Conservation (phyloP, 2,797 vertebrate species). For the Gastrophryne carolinensis region DNA sequence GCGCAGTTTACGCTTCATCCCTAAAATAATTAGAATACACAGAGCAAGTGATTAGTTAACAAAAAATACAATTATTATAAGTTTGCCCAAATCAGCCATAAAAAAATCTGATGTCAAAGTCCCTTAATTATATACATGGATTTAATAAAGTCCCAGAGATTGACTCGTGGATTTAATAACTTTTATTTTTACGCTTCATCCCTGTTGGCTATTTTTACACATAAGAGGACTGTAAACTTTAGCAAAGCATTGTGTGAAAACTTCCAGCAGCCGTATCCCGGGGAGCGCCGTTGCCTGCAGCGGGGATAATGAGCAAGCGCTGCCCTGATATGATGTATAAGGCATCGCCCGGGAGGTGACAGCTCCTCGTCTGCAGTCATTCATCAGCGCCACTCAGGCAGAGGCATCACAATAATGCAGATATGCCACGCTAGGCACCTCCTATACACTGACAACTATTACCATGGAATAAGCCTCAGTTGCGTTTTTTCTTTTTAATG, state of each 20-base stretch:
- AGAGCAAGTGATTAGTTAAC: too few species aligned
- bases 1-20: too few species aligned
- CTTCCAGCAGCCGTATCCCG: neutral
- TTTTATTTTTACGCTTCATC: too few species aligned
- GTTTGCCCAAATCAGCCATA: too few species aligned
- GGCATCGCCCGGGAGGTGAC: neutral
- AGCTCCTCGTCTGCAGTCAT: slow-evolving; percentile 21
- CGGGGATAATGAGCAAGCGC: slow-evolving; percentile 16
- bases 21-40: too few species aligned
- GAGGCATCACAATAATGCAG: slow-evolving; percentile 11
- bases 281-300: neutral
- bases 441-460: neutral
- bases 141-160: too few species aligned
- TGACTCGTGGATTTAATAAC: too few species aligned
- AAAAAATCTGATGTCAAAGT: too few species aligned
- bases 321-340: neutral
- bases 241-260: neutral
- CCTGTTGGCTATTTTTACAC: neutral
- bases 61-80: too few species aligned
- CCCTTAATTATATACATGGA: too few species aligned
- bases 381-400: slow-evolving; percentile 26
- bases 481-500: neutral
- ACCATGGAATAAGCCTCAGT: neutral
- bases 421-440: slow-evolving; percentile 27
- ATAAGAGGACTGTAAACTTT: neutral